Base-by-base conservation (phyloP, 2,797 vertebrate species). In the Nyctalus aviator region DNA sequence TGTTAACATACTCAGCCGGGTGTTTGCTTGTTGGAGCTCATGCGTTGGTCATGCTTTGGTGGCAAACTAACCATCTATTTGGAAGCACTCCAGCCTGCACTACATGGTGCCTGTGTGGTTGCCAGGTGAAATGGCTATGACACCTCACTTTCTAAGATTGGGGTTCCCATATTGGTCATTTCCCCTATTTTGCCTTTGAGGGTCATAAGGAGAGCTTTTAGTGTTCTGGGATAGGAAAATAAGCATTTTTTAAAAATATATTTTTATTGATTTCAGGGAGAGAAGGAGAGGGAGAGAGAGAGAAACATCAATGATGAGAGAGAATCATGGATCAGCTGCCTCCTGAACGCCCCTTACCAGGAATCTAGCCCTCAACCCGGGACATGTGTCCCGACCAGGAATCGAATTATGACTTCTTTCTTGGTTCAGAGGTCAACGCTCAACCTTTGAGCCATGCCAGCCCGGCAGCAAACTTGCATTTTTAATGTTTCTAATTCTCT, bases 11-110 rank as follows among this genome's bases (percentile, higher is more conserved):
- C 97, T 97, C 59, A 0, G 96, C 96, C 85, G 89, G 96, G 97
- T 98, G 98, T 98, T 98, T 98, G 97, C 98, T 98, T 97, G 95
- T 98, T 98, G 97, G 97, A 94, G 95, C 97, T 84, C 96, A 97
- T 94, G 90, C 95, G 90, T 93, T 96, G 96, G 98, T 98, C 97
- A 98, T 96, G 98, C 98, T 98, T 98, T 97, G 96, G 41, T 96
- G 96, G 96, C 92, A 96, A 97, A 95, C 97, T 97, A 97, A 98
- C 97, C 23, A 73, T 96, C 96, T 97, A 86, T 94, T 97, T 98
- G 96, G 97, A 98, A 92, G 88, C 94, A 93, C 95, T 84, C 97
- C 96, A 93, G 96, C 93, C 95, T 95, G 96, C 93, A 55, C 53
- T 71, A 53, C 81, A 91, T 72, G 73, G 78, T 84, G 69, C 75